phyloP scores from a whole-genome alignment of 2,888 invertebrate genomes.

The Pardosa pseudoannulata region DNA sequence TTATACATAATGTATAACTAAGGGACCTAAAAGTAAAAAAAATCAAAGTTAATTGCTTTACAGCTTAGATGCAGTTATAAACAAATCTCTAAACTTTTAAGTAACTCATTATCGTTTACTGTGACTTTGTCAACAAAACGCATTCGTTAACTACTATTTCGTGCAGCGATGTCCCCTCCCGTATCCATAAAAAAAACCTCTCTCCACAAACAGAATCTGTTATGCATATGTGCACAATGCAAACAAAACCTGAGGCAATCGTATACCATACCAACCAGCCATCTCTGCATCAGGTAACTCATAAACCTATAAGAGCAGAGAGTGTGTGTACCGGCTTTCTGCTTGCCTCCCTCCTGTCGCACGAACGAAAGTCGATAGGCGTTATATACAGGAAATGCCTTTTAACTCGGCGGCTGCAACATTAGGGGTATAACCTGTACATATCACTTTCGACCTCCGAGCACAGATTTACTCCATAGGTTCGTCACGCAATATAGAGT shows the following conservation, averaged over 20 bases:
- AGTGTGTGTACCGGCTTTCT: not conserved
- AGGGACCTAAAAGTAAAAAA: not conserved
- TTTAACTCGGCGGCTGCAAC: slow-evolving; percentile 38
- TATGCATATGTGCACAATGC: not conserved
- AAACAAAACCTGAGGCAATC: not conserved
- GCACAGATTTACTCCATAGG: slow-evolving; percentile 22
- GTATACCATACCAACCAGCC: not conserved
- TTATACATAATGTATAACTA: no score
- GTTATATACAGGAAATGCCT: slow-evolving; percentile 60
- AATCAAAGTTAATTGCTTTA: not conserved
- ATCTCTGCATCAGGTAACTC: not conserved
- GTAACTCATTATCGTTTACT: not conserved
- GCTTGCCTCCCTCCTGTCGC: not conserved
- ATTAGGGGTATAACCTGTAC: slow-evolving; percentile 19
- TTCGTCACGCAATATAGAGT: slow-evolving; percentile 48
- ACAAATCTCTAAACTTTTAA: not conserved
- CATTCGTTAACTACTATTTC: not conserved
- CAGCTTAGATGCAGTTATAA: not conserved
- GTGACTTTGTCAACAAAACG: not conserved
- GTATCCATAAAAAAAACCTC: not conserved
- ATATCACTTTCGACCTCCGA: slow-evolving; percentile 58
- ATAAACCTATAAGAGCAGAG: not conserved
- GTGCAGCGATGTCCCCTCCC: not conserved
- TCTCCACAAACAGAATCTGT: slow-evolving; percentile 3
- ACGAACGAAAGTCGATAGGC: slow-evolving; percentile 44